Evolutionary conservation across 1,140 invertebrate species (phyloP).

Genomic region (Drosophila biarmipes): DNA sequence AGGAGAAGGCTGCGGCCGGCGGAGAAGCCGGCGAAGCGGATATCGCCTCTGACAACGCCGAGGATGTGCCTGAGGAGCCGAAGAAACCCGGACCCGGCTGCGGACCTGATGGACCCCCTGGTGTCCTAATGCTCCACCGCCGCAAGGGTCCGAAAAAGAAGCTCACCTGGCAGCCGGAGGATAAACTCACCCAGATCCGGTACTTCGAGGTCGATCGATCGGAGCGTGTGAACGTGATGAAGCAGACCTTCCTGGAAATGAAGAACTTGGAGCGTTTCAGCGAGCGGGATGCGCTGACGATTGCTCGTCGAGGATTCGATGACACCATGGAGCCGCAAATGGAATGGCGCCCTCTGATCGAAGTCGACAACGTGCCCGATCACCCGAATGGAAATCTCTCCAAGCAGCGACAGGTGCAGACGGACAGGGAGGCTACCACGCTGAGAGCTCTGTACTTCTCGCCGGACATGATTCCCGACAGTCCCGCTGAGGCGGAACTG

Average conservation of each 20-base stretch:
- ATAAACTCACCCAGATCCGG: constrained; percentile 91
- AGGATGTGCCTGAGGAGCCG: constrained; percentile 49
- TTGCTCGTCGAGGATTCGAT: constrained; percentile 90
- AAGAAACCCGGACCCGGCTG: constrained; percentile 80
- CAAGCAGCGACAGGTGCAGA: constrained; percentile 93
- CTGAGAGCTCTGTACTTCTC: constrained; percentile 94
- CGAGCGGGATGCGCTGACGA: constrained; percentile 93
- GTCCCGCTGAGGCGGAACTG: constrained; percentile 92
- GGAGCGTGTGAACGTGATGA: constrained; percentile 96
- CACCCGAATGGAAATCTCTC: constrained; percentile 91
- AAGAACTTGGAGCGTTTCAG: constrained; percentile 94
- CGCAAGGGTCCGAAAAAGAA: constrained; percentile 91
- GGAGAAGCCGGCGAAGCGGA: constrained; percentile 32
- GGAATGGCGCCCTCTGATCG: constrained; percentile 88
- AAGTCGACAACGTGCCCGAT: constrained; percentile 87
- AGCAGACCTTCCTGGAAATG: constrained; percentile 94
- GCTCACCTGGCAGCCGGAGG: constrained; percentile 93
- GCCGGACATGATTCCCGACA: constrained; percentile 93
- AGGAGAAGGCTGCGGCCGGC: constrained; percentile 50
- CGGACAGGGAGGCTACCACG: constrained; percentile 92
- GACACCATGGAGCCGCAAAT: constrained; percentile 92
- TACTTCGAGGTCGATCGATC: constrained; percentile 97
- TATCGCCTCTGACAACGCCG: constrained; percentile 57
- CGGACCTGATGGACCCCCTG: constrained; percentile 81
- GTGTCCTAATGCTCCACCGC: constrained; percentile 75